Percentiles rank a stretch among this genome's conserved stretches.
phyloP scores from a whole-genome alignment of 2,888 invertebrate genomes.

The Odontocolon sp. region DNA sequence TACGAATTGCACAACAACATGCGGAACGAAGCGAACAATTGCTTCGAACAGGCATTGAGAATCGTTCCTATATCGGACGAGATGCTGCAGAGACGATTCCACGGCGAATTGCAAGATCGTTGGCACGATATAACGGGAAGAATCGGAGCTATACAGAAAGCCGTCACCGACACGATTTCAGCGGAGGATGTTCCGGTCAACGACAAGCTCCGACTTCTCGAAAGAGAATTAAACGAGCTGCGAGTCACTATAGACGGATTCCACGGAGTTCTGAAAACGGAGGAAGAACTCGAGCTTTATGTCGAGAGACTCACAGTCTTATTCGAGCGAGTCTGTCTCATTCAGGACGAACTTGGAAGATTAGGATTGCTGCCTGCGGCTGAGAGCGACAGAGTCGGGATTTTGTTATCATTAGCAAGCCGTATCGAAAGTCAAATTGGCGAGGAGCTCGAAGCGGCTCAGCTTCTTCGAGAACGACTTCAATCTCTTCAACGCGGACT shows the following conservation, averaged over 20 bases:
- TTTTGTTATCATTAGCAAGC: conserved; percentile 87
- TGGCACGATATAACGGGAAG: conserved; percentile 86
- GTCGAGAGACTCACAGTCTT: conserved; percentile 91
- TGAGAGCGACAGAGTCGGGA: conserved; percentile 90
- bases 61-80: conserved; percentile 93
- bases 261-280: conserved; percentile 90
- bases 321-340: conserved; percentile 88
- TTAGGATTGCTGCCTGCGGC: conserved; percentile 87
- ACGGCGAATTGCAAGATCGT: conserved; percentile 89
- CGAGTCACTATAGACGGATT: conserved; percentile 86
- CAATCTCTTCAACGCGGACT: conserved; percentile 88
- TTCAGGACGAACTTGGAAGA: conserved; percentile 90
- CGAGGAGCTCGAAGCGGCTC: conserved; percentile 90
- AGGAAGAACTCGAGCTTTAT: conserved; percentile 91
- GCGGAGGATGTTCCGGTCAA: conserved; percentile 88
- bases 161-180: conserved; percentile 87
- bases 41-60: conserved; percentile 89
- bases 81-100: conserved; percentile 90
- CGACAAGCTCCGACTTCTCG: conserved; percentile 88
- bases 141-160: conserved; percentile 86
- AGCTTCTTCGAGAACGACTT: conserved; percentile 88
- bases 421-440: conserved; percentile 87
- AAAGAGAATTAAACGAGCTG: conserved; percentile 89
- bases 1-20: conserved; percentile 92
- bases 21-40: conserved; percentile 87